Base-by-base conservation (phyloP, 2,113 vertebrate genomes). In the Jaculus jaculus region DNA sequence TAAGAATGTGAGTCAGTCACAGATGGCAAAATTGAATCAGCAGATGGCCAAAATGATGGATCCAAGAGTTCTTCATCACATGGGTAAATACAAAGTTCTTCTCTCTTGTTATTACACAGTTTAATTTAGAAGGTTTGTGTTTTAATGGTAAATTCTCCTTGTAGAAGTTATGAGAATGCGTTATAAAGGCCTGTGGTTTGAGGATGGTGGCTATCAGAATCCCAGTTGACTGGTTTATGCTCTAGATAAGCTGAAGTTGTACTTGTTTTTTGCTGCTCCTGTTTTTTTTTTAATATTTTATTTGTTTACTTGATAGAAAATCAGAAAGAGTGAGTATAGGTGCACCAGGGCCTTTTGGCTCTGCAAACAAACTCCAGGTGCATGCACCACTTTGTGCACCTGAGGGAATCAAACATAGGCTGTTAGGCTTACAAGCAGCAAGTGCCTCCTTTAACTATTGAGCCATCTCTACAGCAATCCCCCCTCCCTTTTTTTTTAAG, bases 1-100 rank as follows among this genome's bases (percentile, higher is more conserved):
- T 13, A 99, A 99, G 98, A 99, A 99, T 78, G 99, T 99, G 94
- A 99, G 99, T 96, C 99, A 99, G 30, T 99, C 99, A 92, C 99
- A 99, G 97, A 96, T 99, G 98, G 99, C 99, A 92, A 99, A 99
- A 98, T 97, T 99, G 90, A 99, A 99, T 97, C 99, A 99, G 96
- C 99, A 99, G 97, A 99, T 99, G 99, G 99, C 99, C 88, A 99
- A 99, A 96, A 99, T 99, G 99, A 99, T 99, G 99, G 99, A 99
- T 97, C 99, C 99, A 28, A 98, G 99, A 98, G 99, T 99, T 97
- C 99, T 99, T 95, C 99, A 99, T 97, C 99, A 99, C 95, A 99
- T 99, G 99, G 99, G 99, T 99, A 98, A 97, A 96, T 97, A 75
- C 54, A 85, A 23, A 94, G 15, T 95, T 93, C 58, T 89, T 85